phyloP scores from a whole-genome alignment of 2,888 invertebrate species.

The Drosophila melanocephala region DNA sequence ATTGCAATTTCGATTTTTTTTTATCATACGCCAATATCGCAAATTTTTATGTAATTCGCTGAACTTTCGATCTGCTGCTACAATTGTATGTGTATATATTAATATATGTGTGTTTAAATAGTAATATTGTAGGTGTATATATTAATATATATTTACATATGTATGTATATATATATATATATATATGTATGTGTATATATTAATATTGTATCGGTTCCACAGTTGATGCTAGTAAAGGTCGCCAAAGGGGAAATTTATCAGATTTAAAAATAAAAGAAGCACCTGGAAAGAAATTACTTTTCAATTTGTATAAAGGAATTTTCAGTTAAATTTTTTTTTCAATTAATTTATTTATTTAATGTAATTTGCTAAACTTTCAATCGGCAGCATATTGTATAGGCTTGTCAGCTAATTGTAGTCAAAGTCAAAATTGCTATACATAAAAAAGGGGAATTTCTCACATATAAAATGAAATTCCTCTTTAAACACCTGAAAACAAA shows the following conservation, averaged over 20 bases:
- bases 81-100: neutral
- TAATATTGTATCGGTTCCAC: neutral
- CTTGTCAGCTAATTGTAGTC: neutral
- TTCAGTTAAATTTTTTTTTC: neutral
- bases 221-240: neutral
- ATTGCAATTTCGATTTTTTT: slow-evolving; percentile 12
- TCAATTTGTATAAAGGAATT: neutral
- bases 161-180: neutral
- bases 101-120: neutral
- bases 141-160: neutral
- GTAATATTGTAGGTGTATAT: neutral
- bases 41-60: neutral
- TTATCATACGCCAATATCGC: slow-evolving; percentile 3
- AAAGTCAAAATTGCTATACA: neutral
- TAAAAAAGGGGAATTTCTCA: neutral
- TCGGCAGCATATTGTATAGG: neutral
- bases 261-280: neutral
- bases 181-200: neutral
- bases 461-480: neutral
- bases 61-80: slow-evolving; percentile 5
- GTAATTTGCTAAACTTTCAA: neutral
- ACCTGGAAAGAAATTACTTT: neutral
- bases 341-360: neutral
- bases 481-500: neutral
- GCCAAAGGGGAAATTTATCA: neutral